These are phyloP conservation scores for Asarcornis scutulata DNA, from an alignment of 2,113 vertebrate species.

Conservation along the genomic window DNA sequence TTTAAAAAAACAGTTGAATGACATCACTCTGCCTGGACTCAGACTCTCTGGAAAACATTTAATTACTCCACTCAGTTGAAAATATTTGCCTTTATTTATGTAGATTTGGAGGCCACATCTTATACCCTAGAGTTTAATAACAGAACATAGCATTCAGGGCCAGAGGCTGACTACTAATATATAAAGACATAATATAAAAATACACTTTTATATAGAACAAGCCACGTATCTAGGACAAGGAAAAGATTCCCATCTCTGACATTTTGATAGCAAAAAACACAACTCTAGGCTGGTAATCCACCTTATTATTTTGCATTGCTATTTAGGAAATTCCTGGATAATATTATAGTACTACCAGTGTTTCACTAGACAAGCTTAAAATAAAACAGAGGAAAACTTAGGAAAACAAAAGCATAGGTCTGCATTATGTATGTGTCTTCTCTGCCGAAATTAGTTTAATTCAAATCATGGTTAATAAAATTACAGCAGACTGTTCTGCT, in stretches of 20 bases:
- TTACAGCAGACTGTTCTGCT: background rate
- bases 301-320: background rate
- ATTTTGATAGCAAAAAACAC: background rate
- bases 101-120: background rate
- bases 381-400: background rate
- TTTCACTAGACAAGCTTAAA: background rate
- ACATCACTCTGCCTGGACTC: background rate
- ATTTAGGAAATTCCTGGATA: background rate
- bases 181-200: background rate
- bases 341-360: background rate
- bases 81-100: conserved; percentile 5
- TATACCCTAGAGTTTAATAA: conserved; percentile 19
- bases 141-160: background rate
- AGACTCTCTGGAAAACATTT: background rate
- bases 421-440: background rate
- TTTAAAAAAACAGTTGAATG: background rate
- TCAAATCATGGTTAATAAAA: background rate
- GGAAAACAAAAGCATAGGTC: background rate
- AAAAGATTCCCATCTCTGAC: background rate
- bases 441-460: background rate
- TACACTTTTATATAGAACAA: background rate
- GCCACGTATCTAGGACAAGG: background rate
- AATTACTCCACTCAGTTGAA: background rate
- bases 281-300: background rate
- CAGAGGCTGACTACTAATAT: background rate